Conservation (phyloP, 2,797 vertebrate genomes). For the Phyllotis vaccarum region DNA sequence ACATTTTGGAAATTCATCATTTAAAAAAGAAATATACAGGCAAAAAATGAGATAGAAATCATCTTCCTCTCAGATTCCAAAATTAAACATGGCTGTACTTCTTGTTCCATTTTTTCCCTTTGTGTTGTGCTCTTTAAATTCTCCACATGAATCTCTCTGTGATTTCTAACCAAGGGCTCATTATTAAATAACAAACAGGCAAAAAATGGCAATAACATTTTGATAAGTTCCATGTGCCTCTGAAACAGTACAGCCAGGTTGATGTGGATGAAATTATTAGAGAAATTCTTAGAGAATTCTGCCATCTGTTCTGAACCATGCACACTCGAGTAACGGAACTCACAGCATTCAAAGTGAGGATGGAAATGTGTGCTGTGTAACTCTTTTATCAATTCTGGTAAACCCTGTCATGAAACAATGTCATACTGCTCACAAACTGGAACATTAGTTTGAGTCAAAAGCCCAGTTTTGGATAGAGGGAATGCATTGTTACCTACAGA, state of each 20-base stretch:
- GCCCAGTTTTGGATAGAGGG: not conserved
- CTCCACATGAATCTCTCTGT: not conserved
- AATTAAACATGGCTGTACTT: not conserved
- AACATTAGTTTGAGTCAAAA: not conserved
- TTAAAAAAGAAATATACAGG: not conserved
- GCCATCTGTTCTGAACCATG: not conserved
- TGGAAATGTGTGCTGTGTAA: not conserved
- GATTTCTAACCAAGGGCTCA: constrained; percentile 12
- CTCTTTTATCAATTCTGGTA: not conserved
- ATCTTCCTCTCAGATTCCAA: not conserved
- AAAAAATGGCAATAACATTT: not conserved
- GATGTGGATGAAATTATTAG: not conserved
- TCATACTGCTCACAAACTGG: not conserved
- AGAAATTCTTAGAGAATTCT: constrained; percentile 16
- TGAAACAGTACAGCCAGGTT: not conserved
- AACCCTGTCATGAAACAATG: not conserved
- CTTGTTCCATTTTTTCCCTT: not conserved
- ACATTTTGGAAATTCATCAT: not conserved
- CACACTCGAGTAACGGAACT: not conserved
- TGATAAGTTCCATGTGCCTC: not conserved
- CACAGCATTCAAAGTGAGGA: not conserved
- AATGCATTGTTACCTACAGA: too few relatives aligned
- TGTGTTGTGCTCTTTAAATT: not conserved
- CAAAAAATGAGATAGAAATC: not conserved
- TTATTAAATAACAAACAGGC: constrained; percentile 45